These are phyloP conservation scores for Beris morrisii DNA, from an alignment of 2,888 invertebrate genomes.

Conservation along the genomic window DNA sequence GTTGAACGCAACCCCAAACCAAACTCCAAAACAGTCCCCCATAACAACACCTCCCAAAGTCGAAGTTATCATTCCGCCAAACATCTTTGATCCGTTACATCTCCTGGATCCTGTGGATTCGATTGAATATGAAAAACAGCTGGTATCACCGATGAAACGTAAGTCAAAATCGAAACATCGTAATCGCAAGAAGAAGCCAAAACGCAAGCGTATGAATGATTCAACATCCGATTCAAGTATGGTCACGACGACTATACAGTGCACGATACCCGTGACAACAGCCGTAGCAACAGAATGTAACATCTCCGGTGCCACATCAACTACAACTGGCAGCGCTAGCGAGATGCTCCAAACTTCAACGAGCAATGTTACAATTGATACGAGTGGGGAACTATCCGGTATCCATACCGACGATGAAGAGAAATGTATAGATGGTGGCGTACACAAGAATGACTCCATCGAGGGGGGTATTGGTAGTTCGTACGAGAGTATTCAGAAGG, in stretches of 20 bases:
- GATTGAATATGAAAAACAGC: slow-evolving; percentile 78
- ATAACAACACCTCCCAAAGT: slow-evolving; percentile 65
- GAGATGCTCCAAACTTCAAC: no score
- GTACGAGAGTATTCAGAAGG: not conserved
- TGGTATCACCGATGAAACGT: slow-evolving; percentile 70
- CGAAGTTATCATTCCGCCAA: slow-evolving; percentile 89
- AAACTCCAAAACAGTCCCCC: slow-evolving; percentile 76
- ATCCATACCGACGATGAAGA: not conserved
- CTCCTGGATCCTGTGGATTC: slow-evolving; percentile 78
- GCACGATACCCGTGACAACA: not conserved
- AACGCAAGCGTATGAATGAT: slow-evolving; percentile 49
- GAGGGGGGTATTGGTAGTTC: not conserved
- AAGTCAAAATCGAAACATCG: slow-evolving; percentile 60
- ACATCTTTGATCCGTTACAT: slow-evolving; percentile 90
- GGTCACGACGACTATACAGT: not conserved
- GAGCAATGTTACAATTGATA: no score
- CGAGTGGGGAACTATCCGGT: no score
- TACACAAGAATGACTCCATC: not conserved
- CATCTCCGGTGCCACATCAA: no score
- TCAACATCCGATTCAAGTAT: slow-evolving; percentile 25
- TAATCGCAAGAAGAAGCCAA: slow-evolving; percentile 68
- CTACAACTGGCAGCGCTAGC: no score
- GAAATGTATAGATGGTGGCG: slow-evolving; percentile 1
- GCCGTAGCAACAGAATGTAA: no score
- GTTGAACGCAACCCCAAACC: slow-evolving; percentile 88